These are phyloP conservation scores for Proterorhinus semilunaris DNA, from an alignment of 2,113 vertebrate genomes.

Conservation along the genomic window DNA sequence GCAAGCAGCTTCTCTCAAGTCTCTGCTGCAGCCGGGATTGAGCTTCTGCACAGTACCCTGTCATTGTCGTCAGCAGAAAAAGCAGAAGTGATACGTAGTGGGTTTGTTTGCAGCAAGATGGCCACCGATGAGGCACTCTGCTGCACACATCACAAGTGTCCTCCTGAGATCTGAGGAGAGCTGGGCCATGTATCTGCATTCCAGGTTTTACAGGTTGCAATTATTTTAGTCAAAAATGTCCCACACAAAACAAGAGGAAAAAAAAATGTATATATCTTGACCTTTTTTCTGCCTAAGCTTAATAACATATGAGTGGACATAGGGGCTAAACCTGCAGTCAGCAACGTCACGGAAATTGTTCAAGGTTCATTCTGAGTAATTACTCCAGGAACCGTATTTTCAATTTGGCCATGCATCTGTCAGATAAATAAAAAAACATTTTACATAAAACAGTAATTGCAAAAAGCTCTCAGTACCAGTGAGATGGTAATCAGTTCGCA, in stretches of 20 bases:
- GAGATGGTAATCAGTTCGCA: no score
- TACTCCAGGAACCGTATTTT: slow-evolving; percentile 69
- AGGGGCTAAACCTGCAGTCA: no score
- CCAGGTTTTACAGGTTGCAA: no score
- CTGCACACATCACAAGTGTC: slow-evolving; percentile 30
- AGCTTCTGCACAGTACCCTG: slow-evolving; percentile 57
- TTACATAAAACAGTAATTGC: not conserved
- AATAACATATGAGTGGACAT: no score
- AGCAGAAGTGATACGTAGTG: slow-evolving; percentile 69
- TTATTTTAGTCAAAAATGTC: no score
- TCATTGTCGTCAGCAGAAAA: slow-evolving; percentile 58
- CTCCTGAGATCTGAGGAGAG: slow-evolving; percentile 24
- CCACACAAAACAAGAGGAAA: no score
- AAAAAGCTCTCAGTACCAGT: no score
- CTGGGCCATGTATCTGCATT: not conserved
- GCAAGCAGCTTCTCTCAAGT: slow-evolving; percentile 58
- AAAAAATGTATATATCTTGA: no score
- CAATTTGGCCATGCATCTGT: slow-evolving; percentile 53
- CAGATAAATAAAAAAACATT: slow-evolving; percentile 52
- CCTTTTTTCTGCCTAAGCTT: no score
- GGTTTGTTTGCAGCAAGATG: slow-evolving; percentile 49
- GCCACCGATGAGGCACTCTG: slow-evolving; percentile 33
- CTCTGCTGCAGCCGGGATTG: slow-evolving; percentile 22
- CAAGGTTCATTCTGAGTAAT: slow-evolving; percentile 18
- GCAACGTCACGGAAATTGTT: slow-evolving; percentile 33